These are phyloP conservation scores for Trichoplusia ni DNA, from an alignment of 1,140 invertebrate genomes.

Conservation along the genomic window DNA sequence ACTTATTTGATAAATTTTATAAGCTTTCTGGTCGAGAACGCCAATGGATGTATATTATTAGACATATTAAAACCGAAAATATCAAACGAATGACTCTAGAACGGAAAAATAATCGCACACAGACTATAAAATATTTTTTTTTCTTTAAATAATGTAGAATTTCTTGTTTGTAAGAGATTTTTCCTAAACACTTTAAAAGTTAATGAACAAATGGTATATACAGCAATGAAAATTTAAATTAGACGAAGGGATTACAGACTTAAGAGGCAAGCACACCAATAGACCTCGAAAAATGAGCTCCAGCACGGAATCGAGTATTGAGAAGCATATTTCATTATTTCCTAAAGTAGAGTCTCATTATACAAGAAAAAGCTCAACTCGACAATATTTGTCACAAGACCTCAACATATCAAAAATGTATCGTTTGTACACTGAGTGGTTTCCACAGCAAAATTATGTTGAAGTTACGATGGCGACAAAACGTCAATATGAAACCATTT, in stretches of 20 bases:
- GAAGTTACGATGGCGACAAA: constrained; percentile 24
- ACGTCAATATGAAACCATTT: constrained; percentile 30
- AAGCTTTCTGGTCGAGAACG: constrained; percentile 24
- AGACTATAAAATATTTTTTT: constrained; percentile 41
- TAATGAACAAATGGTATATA: constrained; percentile 35
- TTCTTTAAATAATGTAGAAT: constrained; percentile 21
- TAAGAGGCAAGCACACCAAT: constrained; percentile 37
- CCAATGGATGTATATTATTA: constrained; percentile 39
- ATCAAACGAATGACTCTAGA: constrained; percentile 40
- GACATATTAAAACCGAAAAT: constrained; percentile 24
- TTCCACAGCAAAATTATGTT: constrained; percentile 16
- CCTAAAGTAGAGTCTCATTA: constrained; percentile 40
- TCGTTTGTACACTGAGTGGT: constrained; percentile 33
- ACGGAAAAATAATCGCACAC: constrained; percentile 38
- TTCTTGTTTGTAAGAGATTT: constrained; percentile 38
- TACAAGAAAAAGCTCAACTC: constrained; percentile 23
- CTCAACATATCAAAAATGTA: constrained; percentile 39
- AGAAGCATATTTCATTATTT: constrained; percentile 38
- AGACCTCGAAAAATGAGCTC: constrained; percentile 37
- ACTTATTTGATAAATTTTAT: constrained; percentile 38
- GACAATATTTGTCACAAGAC: constrained; percentile 36
- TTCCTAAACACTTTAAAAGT: constrained; percentile 40
- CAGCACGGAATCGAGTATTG: constrained; percentile 35
- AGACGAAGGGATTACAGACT: constrained; percentile 31
- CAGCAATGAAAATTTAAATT: constrained; percentile 33